Conservation (phyloP, 2,113 vertebrate species). For the Octodon degus region DNA sequence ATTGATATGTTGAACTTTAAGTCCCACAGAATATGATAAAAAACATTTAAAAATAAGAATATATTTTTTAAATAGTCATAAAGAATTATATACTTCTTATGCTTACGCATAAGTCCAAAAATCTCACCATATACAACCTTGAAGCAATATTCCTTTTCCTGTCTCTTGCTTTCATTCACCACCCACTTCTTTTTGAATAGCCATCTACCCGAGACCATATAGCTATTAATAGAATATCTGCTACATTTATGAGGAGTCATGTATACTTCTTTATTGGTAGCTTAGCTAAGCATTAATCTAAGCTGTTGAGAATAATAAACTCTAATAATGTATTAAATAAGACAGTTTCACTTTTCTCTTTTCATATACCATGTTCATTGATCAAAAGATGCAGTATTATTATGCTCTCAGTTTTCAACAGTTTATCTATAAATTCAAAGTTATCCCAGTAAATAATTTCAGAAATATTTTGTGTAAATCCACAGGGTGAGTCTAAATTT, state of each 20-base stretch:
- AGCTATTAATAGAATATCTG: not conserved
- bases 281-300: conserved; percentile 2
- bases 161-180: too few species aligned
- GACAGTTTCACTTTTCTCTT: conserved; percentile 32
- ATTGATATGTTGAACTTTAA: too few species aligned
- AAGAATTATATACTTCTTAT: too few species aligned
- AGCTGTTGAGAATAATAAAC: conserved; percentile 14
- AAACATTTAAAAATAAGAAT: too few species aligned
- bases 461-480: conserved; percentile 24
- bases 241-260: not conserved
- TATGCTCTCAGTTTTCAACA: not conserved
- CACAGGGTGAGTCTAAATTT: not conserved
- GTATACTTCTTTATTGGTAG: not conserved
- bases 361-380: not conserved
- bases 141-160: too few species aligned
- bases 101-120: too few species aligned
- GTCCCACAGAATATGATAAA: too few species aligned
- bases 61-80: too few species aligned
- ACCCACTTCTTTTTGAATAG: too few species aligned
- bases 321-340: not conserved
- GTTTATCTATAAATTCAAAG: conserved; percentile 44
- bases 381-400: conserved; percentile 40
- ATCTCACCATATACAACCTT: too few species aligned
- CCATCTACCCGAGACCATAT: too few species aligned
- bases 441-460: not conserved